A percentile compares a stretch with the other conserved stretches of the same genome.
Evolutionary conservation across 1,140 invertebrate genomes (phyloP).

Genomic region (Anthonomus grandis): DNA sequence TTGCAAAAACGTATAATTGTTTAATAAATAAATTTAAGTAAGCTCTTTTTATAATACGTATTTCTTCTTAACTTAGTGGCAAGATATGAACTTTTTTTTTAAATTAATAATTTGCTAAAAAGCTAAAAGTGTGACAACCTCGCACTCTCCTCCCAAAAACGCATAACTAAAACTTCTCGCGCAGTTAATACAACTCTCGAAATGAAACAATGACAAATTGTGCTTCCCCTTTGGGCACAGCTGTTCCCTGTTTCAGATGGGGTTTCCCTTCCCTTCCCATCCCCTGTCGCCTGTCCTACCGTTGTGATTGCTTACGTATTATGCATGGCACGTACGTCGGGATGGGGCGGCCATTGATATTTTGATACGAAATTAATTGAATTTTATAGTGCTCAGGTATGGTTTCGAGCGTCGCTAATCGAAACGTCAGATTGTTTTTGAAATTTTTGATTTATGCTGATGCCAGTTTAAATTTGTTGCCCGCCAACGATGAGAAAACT

Average conservation of each 20-base stretch:
- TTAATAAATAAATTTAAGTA: too few species aligned
- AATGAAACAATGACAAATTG: constrained; percentile 44
- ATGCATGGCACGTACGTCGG: constrained; percentile 46
- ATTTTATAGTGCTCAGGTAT: constrained; percentile 27
- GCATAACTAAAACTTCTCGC: neutral
- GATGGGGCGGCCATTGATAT: constrained; percentile 35
- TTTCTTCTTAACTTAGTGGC: too few species aligned
- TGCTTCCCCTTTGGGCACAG: constrained; percentile 38
- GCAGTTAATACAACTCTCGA: constrained; percentile 18
- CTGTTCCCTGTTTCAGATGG: constrained; percentile 37
- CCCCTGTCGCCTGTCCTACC: constrained; percentile 24
- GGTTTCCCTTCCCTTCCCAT: constrained; percentile 25
- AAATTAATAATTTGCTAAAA: neutral
- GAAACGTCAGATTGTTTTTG: constrained; percentile 22
- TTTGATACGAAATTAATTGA: constrained; percentile 37
- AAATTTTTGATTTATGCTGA: constrained; percentile 13
- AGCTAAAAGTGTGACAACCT: neutral
- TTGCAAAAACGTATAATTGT: neutral
- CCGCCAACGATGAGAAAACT: too few species aligned
- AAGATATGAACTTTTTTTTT: neutral
- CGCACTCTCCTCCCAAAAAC: neutral
- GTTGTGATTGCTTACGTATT: constrained; percentile 49
- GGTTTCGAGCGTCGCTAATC: constrained; percentile 22
- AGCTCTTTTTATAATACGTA: too few species aligned
- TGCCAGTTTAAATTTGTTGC: too few species aligned